These are phyloP conservation scores for Zosterops pallidus DNA, from an alignment of 2,113 vertebrate genomes.

Conservation along the genomic window DNA sequence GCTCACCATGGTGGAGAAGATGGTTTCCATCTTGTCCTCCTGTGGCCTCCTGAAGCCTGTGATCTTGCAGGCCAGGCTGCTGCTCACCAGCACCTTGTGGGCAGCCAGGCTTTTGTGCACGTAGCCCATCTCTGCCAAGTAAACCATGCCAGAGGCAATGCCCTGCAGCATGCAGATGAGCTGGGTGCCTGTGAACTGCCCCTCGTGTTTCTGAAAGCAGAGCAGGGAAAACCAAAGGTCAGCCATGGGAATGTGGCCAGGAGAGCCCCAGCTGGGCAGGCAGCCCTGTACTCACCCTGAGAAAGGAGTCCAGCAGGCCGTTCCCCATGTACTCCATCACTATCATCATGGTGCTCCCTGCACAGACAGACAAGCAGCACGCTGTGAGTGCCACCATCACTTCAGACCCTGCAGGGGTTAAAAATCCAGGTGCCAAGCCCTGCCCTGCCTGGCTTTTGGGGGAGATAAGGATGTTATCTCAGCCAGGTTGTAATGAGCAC, in stretches of 20 bases:
- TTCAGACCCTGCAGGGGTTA: neutral
- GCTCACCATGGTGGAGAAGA: conserved; percentile 92
- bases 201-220: conserved; percentile 83
- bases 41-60: conserved; percentile 88
- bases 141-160: conserved; percentile 94
- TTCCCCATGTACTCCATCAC: conserved; percentile 90
- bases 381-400: rapidly evolving
- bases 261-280: neutral
- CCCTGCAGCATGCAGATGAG: conserved; percentile 87
- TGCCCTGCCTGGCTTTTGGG: neutral
- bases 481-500: neutral
- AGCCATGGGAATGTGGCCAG: neutral
- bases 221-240: neutral
- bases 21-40: conserved; percentile 90
- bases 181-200: conserved; percentile 85
- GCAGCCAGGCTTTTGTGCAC: conserved; percentile 91
- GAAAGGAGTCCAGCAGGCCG: conserved; percentile 88
- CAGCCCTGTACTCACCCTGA: conserved; percentile 80
- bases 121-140: conserved; percentile 95
- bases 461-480: neutral
- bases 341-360: conserved; percentile 95
- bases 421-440: neutral
- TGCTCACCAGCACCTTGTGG: conserved; percentile 90
- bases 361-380: neutral
- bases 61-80: conserved; percentile 89